A percentile compares a stretch with the other conserved stretches of the same genome.
phyloP scores from a whole-genome alignment of 2,797 vertebrate genomes.

The Pogoniulus pusillus region DNA sequence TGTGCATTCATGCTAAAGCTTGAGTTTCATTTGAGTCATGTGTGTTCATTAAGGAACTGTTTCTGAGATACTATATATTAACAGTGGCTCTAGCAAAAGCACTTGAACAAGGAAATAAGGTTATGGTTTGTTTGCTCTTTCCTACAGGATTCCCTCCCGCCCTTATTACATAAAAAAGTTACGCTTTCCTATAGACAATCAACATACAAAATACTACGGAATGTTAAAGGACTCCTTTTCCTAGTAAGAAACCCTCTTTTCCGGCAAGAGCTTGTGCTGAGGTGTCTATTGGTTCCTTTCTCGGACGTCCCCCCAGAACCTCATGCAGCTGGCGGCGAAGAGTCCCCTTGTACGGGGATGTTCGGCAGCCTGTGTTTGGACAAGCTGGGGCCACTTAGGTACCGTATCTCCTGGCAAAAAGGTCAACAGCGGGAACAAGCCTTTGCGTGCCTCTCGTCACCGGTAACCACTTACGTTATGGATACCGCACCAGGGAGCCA shows the following conservation, averaged over 20 bases:
- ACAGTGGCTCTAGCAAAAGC: neutral
- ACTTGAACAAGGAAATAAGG: neutral
- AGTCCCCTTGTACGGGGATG: neutral
- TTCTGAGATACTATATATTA: neutral
- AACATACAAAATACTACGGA: neutral
- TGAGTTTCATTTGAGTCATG: accelerated
- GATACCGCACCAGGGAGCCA: neutral
- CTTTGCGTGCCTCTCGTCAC: accelerated
- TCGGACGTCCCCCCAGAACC: neutral
- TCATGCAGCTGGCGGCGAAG: neutral
- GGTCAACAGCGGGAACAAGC: accelerated
- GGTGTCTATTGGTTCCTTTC: too few species aligned
- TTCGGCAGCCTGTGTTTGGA: accelerated
- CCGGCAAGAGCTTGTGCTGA: too few species aligned
- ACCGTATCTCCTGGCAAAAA: accelerated
- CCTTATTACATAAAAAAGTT: neutral
- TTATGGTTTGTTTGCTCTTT: neutral
- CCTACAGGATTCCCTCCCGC: neutral
- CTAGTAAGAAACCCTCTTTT: neutral
- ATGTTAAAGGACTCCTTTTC: neutral
- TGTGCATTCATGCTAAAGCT: neutral
- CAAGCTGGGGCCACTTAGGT: neutral
- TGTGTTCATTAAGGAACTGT: neutral
- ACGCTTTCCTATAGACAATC: neutral
- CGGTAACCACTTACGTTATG: neutral